Evolutionary conservation across 2,888 invertebrate genomes (phyloP).

Genomic region (Prosapia bicincta): DNA sequence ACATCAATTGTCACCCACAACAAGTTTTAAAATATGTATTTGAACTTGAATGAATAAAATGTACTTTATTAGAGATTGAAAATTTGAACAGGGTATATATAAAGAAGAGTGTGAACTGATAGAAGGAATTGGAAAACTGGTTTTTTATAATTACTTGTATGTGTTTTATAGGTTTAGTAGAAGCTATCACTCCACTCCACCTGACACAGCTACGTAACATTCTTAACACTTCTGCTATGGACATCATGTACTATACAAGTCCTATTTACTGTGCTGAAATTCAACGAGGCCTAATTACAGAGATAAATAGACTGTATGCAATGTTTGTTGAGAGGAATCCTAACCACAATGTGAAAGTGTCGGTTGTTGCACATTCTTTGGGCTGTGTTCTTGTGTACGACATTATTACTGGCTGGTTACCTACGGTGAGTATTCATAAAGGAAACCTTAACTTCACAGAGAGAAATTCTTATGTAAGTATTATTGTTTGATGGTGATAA

Average conservation of each 20-base stretch:
- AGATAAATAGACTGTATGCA: slow-evolving; percentile 59
- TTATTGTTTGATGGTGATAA: too few species aligned
- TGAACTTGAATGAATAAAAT: too few species aligned
- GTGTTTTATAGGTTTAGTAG: slow-evolving; percentile 54
- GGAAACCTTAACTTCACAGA: too few species aligned
- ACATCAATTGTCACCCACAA: too few species aligned
- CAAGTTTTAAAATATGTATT: too few species aligned
- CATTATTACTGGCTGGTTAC: slow-evolving; percentile 57
- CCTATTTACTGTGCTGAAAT: slow-evolving; percentile 65
- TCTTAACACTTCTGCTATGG: slow-evolving; percentile 67
- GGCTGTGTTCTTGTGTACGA: slow-evolving; percentile 68
- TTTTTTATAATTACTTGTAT: too few species aligned
- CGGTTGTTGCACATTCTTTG: slow-evolving; percentile 65
- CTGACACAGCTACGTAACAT: slow-evolving; percentile 58
- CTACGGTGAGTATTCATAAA: slow-evolving; percentile 35
- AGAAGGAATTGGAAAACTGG: too few species aligned
- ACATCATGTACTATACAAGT: slow-evolving; percentile 69
- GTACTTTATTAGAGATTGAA: too few species aligned
- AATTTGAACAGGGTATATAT: too few species aligned
- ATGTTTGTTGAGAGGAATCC: slow-evolving; percentile 64
- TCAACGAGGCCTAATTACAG: slow-evolving; percentile 57
- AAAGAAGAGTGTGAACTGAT: too few species aligned
- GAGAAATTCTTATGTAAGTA: too few species aligned
- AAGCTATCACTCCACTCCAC: slow-evolving; percentile 63
- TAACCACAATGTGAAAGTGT: slow-evolving; percentile 58